These are phyloP conservation scores for Vanessa tameamea DNA, from an alignment of 1,140 invertebrate genomes.

Conservation along the genomic window DNA sequence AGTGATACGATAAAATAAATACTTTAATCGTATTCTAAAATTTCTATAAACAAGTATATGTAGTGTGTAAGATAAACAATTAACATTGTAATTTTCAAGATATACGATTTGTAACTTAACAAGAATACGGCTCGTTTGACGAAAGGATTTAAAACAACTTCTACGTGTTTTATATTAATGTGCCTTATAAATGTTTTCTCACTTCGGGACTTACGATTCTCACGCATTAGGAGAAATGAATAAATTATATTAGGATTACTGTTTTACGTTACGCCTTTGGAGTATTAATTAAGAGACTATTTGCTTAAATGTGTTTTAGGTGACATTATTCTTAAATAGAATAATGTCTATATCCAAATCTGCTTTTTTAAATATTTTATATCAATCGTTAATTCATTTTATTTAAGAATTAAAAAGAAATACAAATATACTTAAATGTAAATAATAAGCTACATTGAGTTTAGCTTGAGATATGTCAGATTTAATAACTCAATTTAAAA, in stretches of 20 bases:
- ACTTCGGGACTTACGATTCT: slow-evolving; percentile 19
- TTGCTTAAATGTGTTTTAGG: background rate
- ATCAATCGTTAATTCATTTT: no score
- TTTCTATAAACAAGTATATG: background rate
- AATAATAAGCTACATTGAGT: no score
- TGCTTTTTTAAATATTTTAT: no score
- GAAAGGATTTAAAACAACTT: slow-evolving; percentile 18
- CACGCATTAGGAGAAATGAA: slow-evolving; percentile 42
- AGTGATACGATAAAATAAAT: background rate
- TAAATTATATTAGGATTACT: slow-evolving; percentile 38
- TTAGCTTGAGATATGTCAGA: no score
- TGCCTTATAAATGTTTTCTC: slow-evolving; percentile 39
- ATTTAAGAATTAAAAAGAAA: no score
- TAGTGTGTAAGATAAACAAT: background rate
- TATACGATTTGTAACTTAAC: background rate
- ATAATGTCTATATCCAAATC: no score
- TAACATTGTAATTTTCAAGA: slow-evolving; percentile 8
- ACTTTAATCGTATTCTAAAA: background rate
- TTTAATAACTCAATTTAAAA: no score
- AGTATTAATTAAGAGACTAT: background rate
- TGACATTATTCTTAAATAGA: no score
- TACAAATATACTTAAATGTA: no score
- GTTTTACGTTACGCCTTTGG: background rate
- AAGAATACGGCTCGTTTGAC: slow-evolving; percentile 3
- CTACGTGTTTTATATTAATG: slow-evolving; percentile 50